Evolutionary conservation across 2,888 invertebrate species (phyloP), one percentile per base, ranked within the genome.

Genomic region (Quadroppia sp.): DNA sequence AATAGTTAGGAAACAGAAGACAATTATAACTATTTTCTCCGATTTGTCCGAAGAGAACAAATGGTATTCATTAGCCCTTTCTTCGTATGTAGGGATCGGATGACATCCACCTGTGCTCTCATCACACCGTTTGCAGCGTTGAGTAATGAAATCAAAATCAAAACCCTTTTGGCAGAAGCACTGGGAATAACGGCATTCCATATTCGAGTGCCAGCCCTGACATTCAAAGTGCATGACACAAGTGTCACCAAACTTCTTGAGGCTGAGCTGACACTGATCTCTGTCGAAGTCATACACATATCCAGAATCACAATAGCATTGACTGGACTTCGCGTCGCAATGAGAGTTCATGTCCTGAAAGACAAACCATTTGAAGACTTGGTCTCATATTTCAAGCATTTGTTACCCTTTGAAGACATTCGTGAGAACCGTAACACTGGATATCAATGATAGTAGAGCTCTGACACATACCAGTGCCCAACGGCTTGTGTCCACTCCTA

Each of bases 291-390:
- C 72, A n/a, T 40, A 72, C 28, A 64, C 13, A 61, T 72, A 59
- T 4, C 72, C 72, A 6, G 59, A 11, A 23, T 72, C 72, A 64
- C 72, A 72, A 25, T 17, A 42, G 40, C 72, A 72, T 2, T 20
- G 53, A 0, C 17, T 40, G 17, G 7, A 25, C 2, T n/a, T 17
- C 7, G 7, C 23, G 23, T 72, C 42, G 64, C 72, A 72, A 17
- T 64, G 72, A 13, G 72, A 72, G 28, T 72, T 72, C 17, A 36
- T 42, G 45, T 72, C 72, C 48, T 45, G 36, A 45, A 64, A 9
- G 7, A n/a, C 15, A 20, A 17, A n/a, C n/a, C n/a, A n/a, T n/a
- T n/a, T n/a, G 36, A 36, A 9, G 9, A 36, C 6, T 36, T 36
- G 36, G 4, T 4, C 6, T 36, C 9, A 36, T 4, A 9, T 36